Conservation (phyloP, 2,797 vertebrate species). For the Fistularia commersonii region DNA sequence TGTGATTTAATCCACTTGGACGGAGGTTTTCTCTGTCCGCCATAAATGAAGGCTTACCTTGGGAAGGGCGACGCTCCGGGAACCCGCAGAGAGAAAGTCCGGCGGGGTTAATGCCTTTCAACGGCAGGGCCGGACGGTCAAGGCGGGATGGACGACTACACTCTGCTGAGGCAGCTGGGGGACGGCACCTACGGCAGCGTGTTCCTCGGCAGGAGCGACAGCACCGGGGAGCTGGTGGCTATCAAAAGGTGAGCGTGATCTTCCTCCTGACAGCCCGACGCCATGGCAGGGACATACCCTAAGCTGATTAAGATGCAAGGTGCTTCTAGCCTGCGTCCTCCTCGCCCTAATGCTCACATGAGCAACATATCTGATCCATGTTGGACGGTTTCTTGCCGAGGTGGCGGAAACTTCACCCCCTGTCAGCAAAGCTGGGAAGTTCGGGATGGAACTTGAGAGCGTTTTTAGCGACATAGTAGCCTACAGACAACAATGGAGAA, state of each 20-base stretch:
- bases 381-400: too few species aligned
- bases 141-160: conserved; percentile 87
- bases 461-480: too few species aligned
- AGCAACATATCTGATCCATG: too few species aligned
- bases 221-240: conserved; percentile 90
- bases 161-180: conserved; percentile 85
- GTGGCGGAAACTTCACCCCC: too few species aligned
- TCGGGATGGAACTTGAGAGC: too few species aligned
- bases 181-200: conserved; percentile 93
- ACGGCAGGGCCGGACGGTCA: conserved; percentile 19
- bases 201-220: conserved; percentile 88
- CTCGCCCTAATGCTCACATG: too few species aligned
- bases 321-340: too few species aligned
- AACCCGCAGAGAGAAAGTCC: background rate
- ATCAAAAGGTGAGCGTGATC: conserved; percentile 84
- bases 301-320: too few species aligned
- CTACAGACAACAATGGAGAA: too few species aligned
- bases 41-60: conserved; percentile 12
- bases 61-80: conserved; percentile 20
- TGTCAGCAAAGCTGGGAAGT: too few species aligned
- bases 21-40: conserved; percentile 18
- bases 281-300: too few species aligned
- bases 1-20: conserved; percentile 52
- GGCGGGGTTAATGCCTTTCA: conserved; percentile 9
- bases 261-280: too few species aligned